Conservation (phyloP, 2,888 invertebrate species). For the Parnassius mnemosyne region DNA sequence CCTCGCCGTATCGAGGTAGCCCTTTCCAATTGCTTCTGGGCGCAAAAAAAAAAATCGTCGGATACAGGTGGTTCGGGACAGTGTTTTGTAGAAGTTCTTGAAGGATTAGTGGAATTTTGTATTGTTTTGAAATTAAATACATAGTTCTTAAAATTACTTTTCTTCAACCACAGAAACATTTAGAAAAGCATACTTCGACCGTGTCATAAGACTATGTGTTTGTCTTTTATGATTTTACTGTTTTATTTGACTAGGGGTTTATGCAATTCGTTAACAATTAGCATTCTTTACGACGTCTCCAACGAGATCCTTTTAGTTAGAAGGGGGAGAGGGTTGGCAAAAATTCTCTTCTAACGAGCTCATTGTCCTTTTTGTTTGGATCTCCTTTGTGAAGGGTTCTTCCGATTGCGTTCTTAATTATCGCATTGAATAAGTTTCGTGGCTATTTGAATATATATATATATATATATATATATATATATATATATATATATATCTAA, state of each 20-base stretch:
- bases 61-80: too few relatives aligned
- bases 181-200: too few relatives aligned
- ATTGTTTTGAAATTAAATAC: too few relatives aligned
- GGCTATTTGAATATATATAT: constrained; percentile 44
- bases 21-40: too few relatives aligned
- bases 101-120: too few relatives aligned
- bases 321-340: constrained; percentile 49
- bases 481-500: constrained; percentile 32
- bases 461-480: constrained; percentile 29
- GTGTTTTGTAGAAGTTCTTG: too few relatives aligned
- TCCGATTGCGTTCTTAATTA: constrained; percentile 55
- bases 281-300: constrained; percentile 53
- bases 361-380: constrained; percentile 71
- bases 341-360: constrained; percentile 58
- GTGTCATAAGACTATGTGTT: too few relatives aligned
- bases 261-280: constrained; percentile 57
- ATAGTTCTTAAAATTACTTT: too few relatives aligned
- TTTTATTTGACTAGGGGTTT: constrained; percentile 35
- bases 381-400: constrained; percentile 56
- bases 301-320: constrained; percentile 35
- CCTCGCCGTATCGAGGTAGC: too few relatives aligned
- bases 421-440: constrained; percentile 55
- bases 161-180: too few relatives aligned
- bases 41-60: too few relatives aligned
- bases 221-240: too few relatives aligned